These are phyloP conservation scores for Echinarachnius parma DNA, from an alignment of 53 echinoderm and acorn worm species.

Conservation along the genomic window DNA sequence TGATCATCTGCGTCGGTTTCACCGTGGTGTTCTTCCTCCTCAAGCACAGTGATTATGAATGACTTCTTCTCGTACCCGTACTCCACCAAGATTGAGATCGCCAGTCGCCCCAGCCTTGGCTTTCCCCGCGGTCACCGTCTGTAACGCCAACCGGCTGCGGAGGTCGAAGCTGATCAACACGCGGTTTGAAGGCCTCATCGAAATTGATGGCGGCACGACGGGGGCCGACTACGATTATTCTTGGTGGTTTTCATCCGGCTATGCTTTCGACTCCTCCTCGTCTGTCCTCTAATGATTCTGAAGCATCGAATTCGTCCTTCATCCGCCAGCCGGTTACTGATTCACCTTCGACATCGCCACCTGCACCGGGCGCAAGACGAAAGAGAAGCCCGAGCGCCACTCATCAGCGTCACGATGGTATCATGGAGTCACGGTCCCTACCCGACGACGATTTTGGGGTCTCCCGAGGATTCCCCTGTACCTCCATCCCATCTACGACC, in stretches of 20 bases:
- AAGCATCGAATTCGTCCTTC: not conserved
- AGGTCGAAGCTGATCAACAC: conserved; percentile 44
- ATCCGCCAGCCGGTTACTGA: not conserved
- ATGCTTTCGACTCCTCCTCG: too few relatives aligned
- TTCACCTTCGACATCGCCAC: not conserved
- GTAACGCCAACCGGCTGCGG: conserved; percentile 72
- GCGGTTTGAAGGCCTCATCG: conserved; percentile 68
- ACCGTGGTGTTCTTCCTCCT: conserved; percentile 5
- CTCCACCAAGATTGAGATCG: conserved; percentile 57
- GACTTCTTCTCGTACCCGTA: conserved; percentile 10
- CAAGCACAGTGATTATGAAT: not conserved
- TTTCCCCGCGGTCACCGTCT: conserved; percentile 79
- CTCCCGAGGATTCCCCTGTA: too few relatives aligned
- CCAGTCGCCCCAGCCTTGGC: conserved; percentile 43
- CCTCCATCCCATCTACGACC: too few relatives aligned
- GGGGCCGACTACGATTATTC: conserved; percentile 52
- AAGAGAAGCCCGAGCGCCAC: not conserved
- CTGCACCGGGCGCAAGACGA: not conserved
- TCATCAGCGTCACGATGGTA: not conserved
- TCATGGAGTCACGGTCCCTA: too few relatives aligned
- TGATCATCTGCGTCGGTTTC: not conserved
- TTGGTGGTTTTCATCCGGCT: conserved; percentile 61
- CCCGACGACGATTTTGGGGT: too few relatives aligned
- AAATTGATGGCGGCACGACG: conserved; percentile 67
- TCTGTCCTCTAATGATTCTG: not conserved